A percentile compares a stretch with the other conserved stretches of the same genome.
phyloP scores from a whole-genome alignment of 2,888 invertebrate species.

The Acrobasis suavella region DNA sequence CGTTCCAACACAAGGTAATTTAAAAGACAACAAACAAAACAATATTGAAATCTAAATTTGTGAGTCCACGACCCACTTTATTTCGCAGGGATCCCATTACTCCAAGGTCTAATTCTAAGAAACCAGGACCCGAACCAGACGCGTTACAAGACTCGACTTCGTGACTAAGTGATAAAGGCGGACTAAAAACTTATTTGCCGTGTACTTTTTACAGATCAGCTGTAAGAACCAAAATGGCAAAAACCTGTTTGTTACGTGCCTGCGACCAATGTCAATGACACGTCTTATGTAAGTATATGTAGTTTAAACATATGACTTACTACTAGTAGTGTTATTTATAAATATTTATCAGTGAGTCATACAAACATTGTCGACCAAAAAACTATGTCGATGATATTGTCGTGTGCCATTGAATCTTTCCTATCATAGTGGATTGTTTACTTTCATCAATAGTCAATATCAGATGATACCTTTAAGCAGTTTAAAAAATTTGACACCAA shows the following conservation, averaged over 20 bases:
- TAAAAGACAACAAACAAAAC: too few relatives aligned
- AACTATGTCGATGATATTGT: too few relatives aligned
- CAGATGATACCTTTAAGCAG: too few relatives aligned
- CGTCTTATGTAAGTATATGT: not conserved
- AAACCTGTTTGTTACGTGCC: constrained; percentile 3
- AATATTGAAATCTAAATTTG: too few relatives aligned
- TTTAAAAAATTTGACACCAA: too few relatives aligned
- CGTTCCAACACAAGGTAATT: too few relatives aligned
- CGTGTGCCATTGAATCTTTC: too few relatives aligned
- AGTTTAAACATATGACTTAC: not conserved
- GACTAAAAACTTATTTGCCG: constrained; percentile 1
- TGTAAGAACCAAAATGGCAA: not conserved
- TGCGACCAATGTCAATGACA: constrained; percentile 9
- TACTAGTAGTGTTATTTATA: not conserved
- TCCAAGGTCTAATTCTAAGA: constrained; percentile 4
- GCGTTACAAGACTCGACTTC: constrained; percentile 10
- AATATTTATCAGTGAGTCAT: not conserved
- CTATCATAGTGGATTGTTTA: too few relatives aligned
- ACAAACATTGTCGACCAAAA: too few relatives aligned
- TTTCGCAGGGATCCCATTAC: constrained; percentile 1
- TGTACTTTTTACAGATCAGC: constrained; percentile 4
- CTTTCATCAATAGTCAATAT: too few relatives aligned
- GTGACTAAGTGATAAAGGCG: constrained; percentile 19
- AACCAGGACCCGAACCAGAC: not conserved
- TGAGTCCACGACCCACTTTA: not conserved